Percentiles rank a stretch among this genome's conserved stretches.
Conservation (phyloP, 2,797 vertebrate genomes). For the Helarctos malayanus region DNA sequence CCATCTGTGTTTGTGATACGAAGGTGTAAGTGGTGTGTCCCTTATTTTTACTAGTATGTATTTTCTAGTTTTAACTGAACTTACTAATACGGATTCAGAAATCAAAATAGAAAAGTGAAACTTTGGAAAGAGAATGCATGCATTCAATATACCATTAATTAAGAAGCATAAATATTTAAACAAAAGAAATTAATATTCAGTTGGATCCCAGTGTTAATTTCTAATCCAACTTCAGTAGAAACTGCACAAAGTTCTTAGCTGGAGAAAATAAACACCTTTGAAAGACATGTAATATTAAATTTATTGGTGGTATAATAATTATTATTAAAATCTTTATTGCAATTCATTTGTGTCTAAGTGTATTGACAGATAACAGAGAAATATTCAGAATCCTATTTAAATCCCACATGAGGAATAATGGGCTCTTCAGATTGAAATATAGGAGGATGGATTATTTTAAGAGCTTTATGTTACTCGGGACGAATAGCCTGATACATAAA, state of each 20-base stretch:
- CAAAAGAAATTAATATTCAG: background rate
- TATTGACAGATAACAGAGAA: constrained; percentile 3
- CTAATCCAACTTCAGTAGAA: background rate
- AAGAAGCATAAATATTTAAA: background rate
- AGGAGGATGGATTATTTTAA: constrained; percentile 56
- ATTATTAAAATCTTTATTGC: constrained; percentile 36
- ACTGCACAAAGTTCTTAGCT: background rate
- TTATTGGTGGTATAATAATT: background rate
- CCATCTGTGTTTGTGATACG: background rate
- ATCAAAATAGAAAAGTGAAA: background rate
- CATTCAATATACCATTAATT: background rate
- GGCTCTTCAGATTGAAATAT: background rate
- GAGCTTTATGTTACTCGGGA: constrained; percentile 57
- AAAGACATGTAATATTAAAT: background rate
- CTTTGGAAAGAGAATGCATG: background rate
- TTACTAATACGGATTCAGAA: background rate
- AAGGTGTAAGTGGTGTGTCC: background rate
- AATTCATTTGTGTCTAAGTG: background rate
- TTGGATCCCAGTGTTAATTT: background rate
- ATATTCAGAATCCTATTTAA: constrained; percentile 29
- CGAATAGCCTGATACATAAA: constrained; percentile 58
- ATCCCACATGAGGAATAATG: constrained; percentile 1
- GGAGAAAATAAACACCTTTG: background rate
- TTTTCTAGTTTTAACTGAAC: background rate
- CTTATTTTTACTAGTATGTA: background rate